phyloP scores from a whole-genome alignment of 2,888 invertebrate genomes.

The Erynnis tages region DNA sequence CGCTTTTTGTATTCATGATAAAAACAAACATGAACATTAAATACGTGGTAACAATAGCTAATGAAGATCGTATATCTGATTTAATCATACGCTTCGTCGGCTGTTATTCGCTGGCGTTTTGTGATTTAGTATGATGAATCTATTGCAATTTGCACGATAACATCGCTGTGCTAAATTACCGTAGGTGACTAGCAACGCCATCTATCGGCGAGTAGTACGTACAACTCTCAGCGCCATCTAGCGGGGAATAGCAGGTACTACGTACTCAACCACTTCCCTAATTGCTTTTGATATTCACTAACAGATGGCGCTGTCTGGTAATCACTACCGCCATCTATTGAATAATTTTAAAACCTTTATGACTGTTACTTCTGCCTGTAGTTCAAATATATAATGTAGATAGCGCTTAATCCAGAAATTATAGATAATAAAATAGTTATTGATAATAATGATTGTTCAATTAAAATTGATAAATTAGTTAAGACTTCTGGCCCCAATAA shows the following conservation, averaged over 20 bases:
- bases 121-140: conserved; percentile 44
- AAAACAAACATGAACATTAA: conserved; percentile 36
- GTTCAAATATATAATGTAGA: not conserved
- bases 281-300: not conserved
- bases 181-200: conserved; percentile 29
- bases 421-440: too few relatives aligned
- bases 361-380: not conserved
- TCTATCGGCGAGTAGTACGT: conserved; percentile 32
- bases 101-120: conserved; percentile 41
- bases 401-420: not conserved
- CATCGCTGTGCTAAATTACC: conserved; percentile 7
- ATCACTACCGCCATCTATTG: not conserved
- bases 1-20: conserved; percentile 22
- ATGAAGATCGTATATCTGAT: conserved; percentile 54
- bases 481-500: too few relatives aligned
- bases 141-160: conserved; percentile 30
- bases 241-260: conserved; percentile 20
- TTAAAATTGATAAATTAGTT: too few relatives aligned
- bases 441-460: too few relatives aligned
- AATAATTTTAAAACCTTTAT: not conserved
- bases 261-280: too few relatives aligned
- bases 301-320: not conserved
- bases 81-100: conserved; percentile 49
- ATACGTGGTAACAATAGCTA: conserved; percentile 42
- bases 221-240: conserved; percentile 32